Evolutionary conservation across 2,797 vertebrate genomes (phyloP), one percentile per base, ranked within the genome.

Genomic region (Tolypeutes matacus): DNA sequence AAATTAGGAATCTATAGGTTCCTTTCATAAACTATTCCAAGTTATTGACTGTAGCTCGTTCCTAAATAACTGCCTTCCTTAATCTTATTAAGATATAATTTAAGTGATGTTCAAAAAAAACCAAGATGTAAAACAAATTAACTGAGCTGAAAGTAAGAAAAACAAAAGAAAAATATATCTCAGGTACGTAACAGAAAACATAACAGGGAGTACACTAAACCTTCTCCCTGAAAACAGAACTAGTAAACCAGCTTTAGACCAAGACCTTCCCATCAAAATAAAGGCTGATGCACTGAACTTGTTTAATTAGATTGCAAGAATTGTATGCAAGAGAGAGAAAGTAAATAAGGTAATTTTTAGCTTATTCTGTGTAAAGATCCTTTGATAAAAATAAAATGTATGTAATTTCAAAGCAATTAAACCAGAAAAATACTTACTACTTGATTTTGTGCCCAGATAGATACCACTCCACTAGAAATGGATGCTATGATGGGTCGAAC

Each of bases 391-490:
- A 83, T 12, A 69, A 60, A 42, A 14, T 17, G 2, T 72, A 92
- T 42, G 46, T 88, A 73, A 29, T 86, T 94, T 94, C 34, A 95
- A 93, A 96, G 84, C 34, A 97, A 93, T 90, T 0, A 0, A 82
- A 11, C 12, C 14, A 86, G 49, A 85, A 58, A 21, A 91, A 14
- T 29, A 97, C 99, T 97, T 97, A 99, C 99, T 98, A 99, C 99
- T 99, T 99, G 99, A 98, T 99, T 99, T 98, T 99, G 99, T 92
- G 99, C 99, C 99, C 99, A 99, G 86, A 99, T 99, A 75, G 99
- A 99, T 15, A 99, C 99, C 2, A 99, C 99, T 8, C 99, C 99
- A 80, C 99, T 99, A 86, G 99, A 99, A 97, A 99, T 99, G 42
- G 99, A 99, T 70, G 99, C 99, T 34, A 99, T 99, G 96, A 99